Evolutionary conservation across 2,113 vertebrate species (phyloP).

Genomic region (Vireo altiloquus): DNA sequence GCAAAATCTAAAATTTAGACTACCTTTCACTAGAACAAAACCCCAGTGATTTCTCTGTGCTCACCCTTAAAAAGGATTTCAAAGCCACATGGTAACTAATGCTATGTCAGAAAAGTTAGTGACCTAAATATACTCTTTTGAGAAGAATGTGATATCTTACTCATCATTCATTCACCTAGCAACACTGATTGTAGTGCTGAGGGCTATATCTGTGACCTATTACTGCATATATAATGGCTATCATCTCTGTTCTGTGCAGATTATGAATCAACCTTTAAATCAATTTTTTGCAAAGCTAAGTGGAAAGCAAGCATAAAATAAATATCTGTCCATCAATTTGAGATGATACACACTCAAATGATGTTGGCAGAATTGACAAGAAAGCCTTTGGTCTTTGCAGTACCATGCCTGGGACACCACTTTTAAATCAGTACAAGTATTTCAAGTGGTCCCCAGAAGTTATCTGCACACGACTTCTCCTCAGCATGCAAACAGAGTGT

Average conservation of each 20-base stretch:
- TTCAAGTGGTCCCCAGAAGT: not conserved
- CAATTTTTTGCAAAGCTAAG: constrained; percentile 1
- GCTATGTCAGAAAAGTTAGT: not conserved
- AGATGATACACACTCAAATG: not conserved
- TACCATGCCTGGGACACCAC: not conserved
- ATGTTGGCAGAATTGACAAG: not conserved
- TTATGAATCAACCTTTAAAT: constrained; percentile 29
- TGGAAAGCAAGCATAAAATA: not conserved
- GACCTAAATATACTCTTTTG: not conserved
- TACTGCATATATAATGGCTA: not conserved
- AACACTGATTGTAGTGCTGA: not conserved
- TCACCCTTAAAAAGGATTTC: not conserved
- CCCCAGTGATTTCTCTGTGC: not conserved
- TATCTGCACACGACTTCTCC: not conserved
- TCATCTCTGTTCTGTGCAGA: not conserved
- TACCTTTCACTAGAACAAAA: not conserved
- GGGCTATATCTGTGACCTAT: not conserved
- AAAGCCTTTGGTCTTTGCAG: not conserved
- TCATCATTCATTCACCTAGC: not conserved
- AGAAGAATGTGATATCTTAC: not conserved
- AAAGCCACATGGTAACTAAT: not conserved
- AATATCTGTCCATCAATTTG: not conserved
- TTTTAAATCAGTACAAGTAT: not conserved
- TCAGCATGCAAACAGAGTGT: not conserved
- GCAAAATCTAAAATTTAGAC: not conserved